Evolutionary conservation across 2,888 invertebrate species (phyloP), one percentile per base, ranked within the genome.

Genomic region (Harmothoe impar): DNA sequence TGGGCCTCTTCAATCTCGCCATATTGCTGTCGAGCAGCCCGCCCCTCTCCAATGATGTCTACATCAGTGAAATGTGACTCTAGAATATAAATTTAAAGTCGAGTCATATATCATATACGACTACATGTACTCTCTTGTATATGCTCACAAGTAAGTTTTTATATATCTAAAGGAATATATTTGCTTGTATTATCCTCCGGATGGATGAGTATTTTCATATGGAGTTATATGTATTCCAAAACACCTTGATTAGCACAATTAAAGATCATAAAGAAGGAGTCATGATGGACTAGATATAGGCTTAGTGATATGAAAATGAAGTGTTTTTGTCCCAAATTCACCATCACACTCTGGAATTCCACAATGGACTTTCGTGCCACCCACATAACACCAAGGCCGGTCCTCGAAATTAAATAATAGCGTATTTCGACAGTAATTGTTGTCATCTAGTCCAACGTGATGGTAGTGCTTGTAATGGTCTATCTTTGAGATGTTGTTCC

Each of bases 391-490:
- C 86, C 86, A 86, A 3, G 86, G 86, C 23, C 33, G 0, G 25
- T 86, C 54, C 31, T 86, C 54, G n/a, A 86, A 86, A 25, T 86
- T 25, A 29, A 86, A 86, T 23, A 86, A 29, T 10, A 86, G 54
- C 1, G 86, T 86, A 52, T 86, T 86, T n/a, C 86, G 52, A 52
- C 86, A 86, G 56, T 54, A 86, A 25, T 86, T 86, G 12, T 23
- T 86, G 25, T 86, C 33, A 52, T 86, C 86, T 29, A 86, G 52
- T 17, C 86, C 86, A n/a, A 86, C 56, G 54, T 86, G 86, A 23
- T 86, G 86, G 33, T 86, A 86, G 54, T 86, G 86, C 29, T 86
- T 86, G 54, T 86, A 86, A 25, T 86, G 86, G 86, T 86, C 86
- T n/a, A 86, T 86, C 86, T 56, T 86, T 25, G 86, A 52, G 56